Percentiles rank a stretch among this genome's conserved stretches.
Evolutionary conservation across 2,888 invertebrate species (phyloP).

Genomic region (Tanypteryx hageni): DNA sequence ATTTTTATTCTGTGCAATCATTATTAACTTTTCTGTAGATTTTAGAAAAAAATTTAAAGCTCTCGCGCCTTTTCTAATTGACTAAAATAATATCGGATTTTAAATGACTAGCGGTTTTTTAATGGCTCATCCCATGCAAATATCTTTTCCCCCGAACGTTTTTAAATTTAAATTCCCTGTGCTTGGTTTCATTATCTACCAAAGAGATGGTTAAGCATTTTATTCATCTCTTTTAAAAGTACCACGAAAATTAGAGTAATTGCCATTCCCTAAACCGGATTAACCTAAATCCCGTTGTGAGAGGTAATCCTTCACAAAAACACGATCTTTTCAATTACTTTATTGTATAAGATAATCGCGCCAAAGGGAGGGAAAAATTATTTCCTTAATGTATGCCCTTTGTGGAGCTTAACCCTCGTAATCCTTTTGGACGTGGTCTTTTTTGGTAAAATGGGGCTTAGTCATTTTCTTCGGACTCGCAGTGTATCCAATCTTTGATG

Average conservation of each 20-base stretch:
- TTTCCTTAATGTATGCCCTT: slow-evolving; percentile 16
- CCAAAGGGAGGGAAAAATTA: background rate
- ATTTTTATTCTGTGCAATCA: no score
- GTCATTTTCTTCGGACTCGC: background rate
- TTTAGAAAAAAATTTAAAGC: no score
- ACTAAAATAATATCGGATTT: no score
- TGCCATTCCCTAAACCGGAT: background rate
- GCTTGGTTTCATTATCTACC: no score
- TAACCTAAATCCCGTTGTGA: slow-evolving; percentile 10
- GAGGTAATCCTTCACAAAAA: background rate
- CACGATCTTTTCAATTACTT: slow-evolving; percentile 12
- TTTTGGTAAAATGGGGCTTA: background rate
- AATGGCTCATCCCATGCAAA: no score
- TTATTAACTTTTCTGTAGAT: no score
- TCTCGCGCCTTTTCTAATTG: no score
- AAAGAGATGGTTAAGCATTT: background rate
- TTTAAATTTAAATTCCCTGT: no score
- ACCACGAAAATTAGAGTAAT: slow-evolving; percentile 3
- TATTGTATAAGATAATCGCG: background rate
- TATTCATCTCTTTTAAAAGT: background rate
- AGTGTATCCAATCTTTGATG: background rate
- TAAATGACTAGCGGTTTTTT: no score
- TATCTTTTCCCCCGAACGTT: no score
- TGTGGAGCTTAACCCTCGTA: background rate
- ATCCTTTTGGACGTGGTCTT: background rate